phyloP scores from a whole-genome alignment of 2,797 vertebrate species.

The Gymnocypris eckloni region DNA sequence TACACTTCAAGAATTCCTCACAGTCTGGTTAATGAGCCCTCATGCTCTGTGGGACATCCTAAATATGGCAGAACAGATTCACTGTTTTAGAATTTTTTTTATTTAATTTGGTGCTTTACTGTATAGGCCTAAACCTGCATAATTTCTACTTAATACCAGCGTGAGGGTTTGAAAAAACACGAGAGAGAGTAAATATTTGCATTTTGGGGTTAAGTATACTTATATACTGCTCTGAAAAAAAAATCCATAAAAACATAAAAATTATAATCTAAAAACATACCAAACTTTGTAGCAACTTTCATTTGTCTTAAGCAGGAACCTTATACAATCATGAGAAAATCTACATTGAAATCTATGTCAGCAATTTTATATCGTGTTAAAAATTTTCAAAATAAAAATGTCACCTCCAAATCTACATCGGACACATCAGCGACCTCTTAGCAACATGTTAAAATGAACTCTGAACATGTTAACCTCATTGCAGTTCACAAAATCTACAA shows the following conservation, averaged over 20 bases:
- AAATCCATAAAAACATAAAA: neutral
- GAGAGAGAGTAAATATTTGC: neutral
- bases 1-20: conserved; percentile 27
- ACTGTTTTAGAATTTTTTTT: neutral
- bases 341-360: no score
- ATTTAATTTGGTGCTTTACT: neutral
- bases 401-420: neutral
- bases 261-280: conserved; percentile 4
- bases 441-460: neutral
- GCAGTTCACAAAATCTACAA: neutral
- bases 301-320: conserved; percentile 13
- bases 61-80: neutral
- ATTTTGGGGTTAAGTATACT: neutral
- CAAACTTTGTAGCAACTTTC: conserved; percentile 32
- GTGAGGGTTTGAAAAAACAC: neutral
- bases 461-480: no score
- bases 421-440: neutral
- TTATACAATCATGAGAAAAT: no score
- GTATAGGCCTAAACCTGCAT: no score
- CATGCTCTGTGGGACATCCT: conserved; percentile 5
- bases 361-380: no score
- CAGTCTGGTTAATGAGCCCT: conserved; percentile 3
- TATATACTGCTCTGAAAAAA: neutral
- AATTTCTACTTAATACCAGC: neutral
- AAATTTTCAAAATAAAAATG: neutral